Evolutionary conservation across 2,888 invertebrate species (phyloP).

Genomic region (Acrocyrtus sp.): DNA sequence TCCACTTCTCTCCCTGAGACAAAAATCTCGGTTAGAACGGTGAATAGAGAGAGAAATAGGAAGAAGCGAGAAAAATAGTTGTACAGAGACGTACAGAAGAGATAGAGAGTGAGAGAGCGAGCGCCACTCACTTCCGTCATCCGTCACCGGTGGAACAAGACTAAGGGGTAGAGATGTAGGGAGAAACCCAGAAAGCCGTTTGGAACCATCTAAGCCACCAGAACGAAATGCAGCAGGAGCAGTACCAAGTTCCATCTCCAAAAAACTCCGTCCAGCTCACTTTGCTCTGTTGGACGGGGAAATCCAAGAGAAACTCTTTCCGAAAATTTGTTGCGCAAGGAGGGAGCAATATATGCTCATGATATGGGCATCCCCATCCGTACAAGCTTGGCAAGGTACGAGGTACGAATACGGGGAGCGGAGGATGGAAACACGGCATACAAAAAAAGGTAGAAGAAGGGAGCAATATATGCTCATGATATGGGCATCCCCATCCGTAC

Average conservation of each 20-base stretch:
- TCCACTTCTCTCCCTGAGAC: too few species aligned
- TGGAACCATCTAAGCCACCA: constrained; percentile 56
- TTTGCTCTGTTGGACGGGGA: too few species aligned
- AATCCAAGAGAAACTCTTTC: too few species aligned
- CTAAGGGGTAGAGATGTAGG: constrained; percentile 60
- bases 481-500: too few species aligned
- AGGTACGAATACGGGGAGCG: not conserved
- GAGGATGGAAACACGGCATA: not conserved
- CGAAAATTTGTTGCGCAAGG: constrained; percentile 63
- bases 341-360: too few species aligned
- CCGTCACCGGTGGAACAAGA: constrained; percentile 63
- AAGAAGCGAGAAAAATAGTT: constrained; percentile 7
- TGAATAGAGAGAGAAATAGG: not conserved
- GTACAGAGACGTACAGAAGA: constrained; percentile 5
- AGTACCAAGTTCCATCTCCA: too few species aligned
- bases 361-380: too few species aligned
- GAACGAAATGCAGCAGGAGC: too few species aligned
- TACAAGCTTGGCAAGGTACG: too few species aligned
- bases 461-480: too few species aligned
- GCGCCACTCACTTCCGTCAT: constrained; percentile 60
- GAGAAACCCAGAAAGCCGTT: constrained; percentile 63
- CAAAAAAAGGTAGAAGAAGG: not conserved
- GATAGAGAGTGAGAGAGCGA: constrained; percentile 28
- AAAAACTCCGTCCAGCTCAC: too few species aligned
- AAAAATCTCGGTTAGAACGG: too few species aligned